These are phyloP conservation scores for Copidosoma aretas DNA, from an alignment of 2,888 invertebrate genomes.

Conservation along the genomic window DNA sequence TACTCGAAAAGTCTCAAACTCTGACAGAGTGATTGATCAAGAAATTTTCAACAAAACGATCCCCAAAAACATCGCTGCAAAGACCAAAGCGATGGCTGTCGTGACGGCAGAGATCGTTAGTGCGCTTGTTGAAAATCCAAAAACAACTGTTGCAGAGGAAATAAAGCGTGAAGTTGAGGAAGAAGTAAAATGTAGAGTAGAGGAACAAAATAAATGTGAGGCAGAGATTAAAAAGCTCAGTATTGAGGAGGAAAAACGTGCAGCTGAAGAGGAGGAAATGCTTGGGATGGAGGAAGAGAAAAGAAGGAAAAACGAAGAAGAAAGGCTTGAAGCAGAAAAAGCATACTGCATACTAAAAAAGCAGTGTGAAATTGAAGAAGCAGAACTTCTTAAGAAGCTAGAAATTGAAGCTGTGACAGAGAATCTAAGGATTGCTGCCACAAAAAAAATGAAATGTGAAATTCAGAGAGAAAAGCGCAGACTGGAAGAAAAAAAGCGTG, in stretches of 20 bases:
- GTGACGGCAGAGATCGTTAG: slow-evolving; percentile 15
- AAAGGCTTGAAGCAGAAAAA: too few species aligned
- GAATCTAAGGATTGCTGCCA: too few species aligned
- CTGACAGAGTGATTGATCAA: slow-evolving; percentile 37
- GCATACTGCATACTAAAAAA: too few species aligned
- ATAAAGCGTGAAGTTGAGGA: neutral
- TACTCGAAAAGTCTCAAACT: slow-evolving; percentile 33
- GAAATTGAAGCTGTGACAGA: too few species aligned
- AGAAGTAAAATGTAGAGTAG: too few species aligned
- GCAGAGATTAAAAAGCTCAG: too few species aligned
- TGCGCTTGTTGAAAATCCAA: neutral
- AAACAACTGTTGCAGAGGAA: too few species aligned
- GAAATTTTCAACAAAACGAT: slow-evolving; percentile 30
- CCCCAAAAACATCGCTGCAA: slow-evolving; percentile 13
- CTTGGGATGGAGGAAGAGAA: too few species aligned
- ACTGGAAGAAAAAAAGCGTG: neutral
- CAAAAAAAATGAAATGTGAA: too few species aligned
- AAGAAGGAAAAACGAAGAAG: too few species aligned
- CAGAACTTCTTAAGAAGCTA: too few species aligned
- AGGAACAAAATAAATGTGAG: neutral
- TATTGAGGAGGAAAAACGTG: slow-evolving; percentile 12
- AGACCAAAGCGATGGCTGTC: slow-evolving; percentile 16
- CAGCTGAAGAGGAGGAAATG: neutral
- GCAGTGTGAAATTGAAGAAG: too few species aligned
- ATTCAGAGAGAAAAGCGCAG: neutral